Base-by-base conservation (phyloP, 2,888 invertebrate species). In the Ormyrus labotus region DNA sequence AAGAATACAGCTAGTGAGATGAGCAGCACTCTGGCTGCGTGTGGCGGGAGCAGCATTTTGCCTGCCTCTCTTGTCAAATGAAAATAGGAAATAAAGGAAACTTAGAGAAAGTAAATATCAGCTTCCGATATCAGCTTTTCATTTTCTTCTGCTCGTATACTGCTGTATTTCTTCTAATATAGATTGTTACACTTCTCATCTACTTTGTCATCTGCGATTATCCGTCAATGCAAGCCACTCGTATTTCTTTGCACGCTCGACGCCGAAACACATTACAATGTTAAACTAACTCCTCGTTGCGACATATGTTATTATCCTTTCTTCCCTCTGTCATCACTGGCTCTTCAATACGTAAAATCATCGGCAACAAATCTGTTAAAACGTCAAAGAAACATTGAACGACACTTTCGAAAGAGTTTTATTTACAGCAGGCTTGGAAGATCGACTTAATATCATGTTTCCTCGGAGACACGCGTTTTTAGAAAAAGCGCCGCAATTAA, bases 1-100 rank as follows among this genome's bases (percentile, higher is more conserved):
- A 94, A 90, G 6, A 83, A 68, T 6, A 68, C 53, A 4, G 48
- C 51, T 5, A 95, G 90, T 61, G 95, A 88, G 9, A 92, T 88
- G 69, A 95, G 91, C 72, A 95, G 91, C 70, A 95, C 67, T 48
- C 83, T 82, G 57, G 63, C 13, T 9, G 80, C 64, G 3, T 78
- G 72, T 7, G 72, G 75, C 48, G 75, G 78, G 5, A 76, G 55
- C 48, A 74, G 61, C 81, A 81, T 78, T 53, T 68, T 13, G 3
- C 13, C 13, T 13, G 13, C 13, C 13, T 13, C 13, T 13, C 13
- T 13, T 13, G 13, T 13, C 13, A 69, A 69, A 3, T 45, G 48
- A 34, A 34, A 68, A 68, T 10, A 47, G 11, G 45, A 34, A 57
- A 11, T 13, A 74, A 58, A 7, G 68, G 6, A 53, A 77, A 61